Conservation (phyloP, 2,113 vertebrate genomes). For the Mirza zaza region DNA sequence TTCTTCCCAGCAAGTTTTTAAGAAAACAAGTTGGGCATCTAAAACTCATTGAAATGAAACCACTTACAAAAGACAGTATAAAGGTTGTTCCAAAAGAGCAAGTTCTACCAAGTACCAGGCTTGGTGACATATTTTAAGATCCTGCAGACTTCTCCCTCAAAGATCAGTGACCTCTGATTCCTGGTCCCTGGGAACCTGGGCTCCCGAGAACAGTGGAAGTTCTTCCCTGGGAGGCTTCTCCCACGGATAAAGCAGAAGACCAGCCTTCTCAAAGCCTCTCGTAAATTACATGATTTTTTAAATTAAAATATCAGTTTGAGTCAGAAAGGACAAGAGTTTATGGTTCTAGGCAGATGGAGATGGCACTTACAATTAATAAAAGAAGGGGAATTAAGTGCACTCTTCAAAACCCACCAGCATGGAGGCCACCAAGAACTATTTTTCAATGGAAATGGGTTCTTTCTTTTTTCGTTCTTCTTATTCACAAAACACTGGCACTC, state of each 20-base stretch:
- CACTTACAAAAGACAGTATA: neutral
- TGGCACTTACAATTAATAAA: neutral
- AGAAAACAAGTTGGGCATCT: neutral
- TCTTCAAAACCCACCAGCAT: neutral
- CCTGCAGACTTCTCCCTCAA: neutral
- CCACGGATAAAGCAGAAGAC: neutral
- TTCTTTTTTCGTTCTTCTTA: neutral
- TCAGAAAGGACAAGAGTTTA: neutral
- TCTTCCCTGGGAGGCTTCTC: neutral
- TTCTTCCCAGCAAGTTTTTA: neutral
- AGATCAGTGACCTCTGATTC: neutral
- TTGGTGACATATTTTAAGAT: neutral
- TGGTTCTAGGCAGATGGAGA: neutral
- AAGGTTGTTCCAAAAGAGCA: neutral
- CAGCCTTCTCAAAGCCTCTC: neutral
- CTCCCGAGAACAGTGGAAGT: fast-evolving
- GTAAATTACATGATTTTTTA: neutral
- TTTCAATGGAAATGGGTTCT: neutral
- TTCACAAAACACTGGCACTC: neutral
- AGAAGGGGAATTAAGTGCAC: neutral
- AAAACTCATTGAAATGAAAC: neutral
- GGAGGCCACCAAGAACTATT: neutral
- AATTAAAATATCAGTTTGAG: neutral
- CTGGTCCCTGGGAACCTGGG: neutral
- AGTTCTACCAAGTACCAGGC: neutral